phyloP scores from a whole-genome alignment of 2,888 invertebrate genomes.

The Pocota personata region DNA sequence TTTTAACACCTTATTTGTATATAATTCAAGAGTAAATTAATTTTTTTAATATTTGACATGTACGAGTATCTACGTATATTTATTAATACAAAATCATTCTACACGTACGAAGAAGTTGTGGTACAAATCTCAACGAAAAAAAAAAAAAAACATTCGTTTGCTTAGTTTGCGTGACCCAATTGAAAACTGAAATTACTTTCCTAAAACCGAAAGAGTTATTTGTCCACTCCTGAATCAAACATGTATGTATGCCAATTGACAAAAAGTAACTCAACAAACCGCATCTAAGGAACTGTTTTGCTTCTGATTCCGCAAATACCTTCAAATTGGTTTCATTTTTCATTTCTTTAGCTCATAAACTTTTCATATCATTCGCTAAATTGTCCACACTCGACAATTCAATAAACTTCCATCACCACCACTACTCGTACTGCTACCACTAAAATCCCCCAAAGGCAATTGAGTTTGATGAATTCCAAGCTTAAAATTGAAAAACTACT shows the following conservation, averaged over 20 bases:
- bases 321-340: slow-evolving; percentile 64
- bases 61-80: too few relatives aligned
- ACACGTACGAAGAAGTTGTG: too few relatives aligned
- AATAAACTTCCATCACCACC: slow-evolving; percentile 44
- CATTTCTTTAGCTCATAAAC: slow-evolving; percentile 65
- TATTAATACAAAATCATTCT: too few relatives aligned
- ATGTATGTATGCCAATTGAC: background rate
- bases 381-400: slow-evolving; percentile 58
- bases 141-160: too few relatives aligned
- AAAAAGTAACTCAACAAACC: background rate
- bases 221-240: background rate
- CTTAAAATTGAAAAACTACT: slow-evolving; percentile 44
- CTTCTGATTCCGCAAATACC: slow-evolving; percentile 55
- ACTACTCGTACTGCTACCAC: background rate
- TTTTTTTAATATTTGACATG: too few relatives aligned
- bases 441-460: slow-evolving; percentile 28
- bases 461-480: slow-evolving; percentile 67
- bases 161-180: background rate
- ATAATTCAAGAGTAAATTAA: too few relatives aligned
- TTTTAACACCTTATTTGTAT: too few relatives aligned
- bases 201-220: too few relatives aligned
- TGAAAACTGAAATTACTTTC: background rate
- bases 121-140: too few relatives aligned
- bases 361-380: slow-evolving; percentile 66
- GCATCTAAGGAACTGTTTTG: background rate